A percentile compares a stretch with the other conserved stretches of the same genome.
phyloP scores from a whole-genome alignment of 2,113 vertebrate species.

The Sinocyclocheilus rhinocerous region DNA sequence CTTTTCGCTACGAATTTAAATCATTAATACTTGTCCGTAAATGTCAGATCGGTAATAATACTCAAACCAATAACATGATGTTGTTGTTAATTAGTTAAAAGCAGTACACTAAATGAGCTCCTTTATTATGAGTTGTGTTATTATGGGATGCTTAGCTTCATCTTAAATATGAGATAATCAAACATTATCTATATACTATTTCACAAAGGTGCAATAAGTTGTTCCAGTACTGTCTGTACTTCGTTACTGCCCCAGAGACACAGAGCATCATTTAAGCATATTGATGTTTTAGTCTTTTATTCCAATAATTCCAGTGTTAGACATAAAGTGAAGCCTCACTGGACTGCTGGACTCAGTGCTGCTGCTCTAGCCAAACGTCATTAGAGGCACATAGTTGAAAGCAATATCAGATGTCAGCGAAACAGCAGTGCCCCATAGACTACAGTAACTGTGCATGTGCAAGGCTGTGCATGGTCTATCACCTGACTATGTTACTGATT shows the following conservation, averaged over 20 bases:
- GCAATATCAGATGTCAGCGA: conserved; percentile 49
- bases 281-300: conserved; percentile 22
- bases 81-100: not conserved
- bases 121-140: conserved; percentile 2
- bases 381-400: conserved; percentile 39
- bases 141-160: not conserved
- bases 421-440: conserved; percentile 28
- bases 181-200: not conserved
- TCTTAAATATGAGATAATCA: not conserved
- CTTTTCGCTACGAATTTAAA: not conserved
- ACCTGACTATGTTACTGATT: too few species aligned
- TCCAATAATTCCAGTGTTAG: conserved; percentile 42
- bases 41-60: conserved; percentile 1
- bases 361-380: conserved; percentile 38
- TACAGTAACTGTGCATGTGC: conserved; percentile 8
- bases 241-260: not conserved
- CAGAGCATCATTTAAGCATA: not conserved
- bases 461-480: too few species aligned
- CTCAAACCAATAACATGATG: conserved; percentile 8
- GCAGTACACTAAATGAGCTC: not conserved
- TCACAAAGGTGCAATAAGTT: not conserved
- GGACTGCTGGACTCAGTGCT: conserved; percentile 18
- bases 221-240: not conserved
- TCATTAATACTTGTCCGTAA: not conserved
- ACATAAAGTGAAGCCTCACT: conserved; percentile 34